Evolutionary conservation across 2,113 vertebrate genomes (phyloP).

Genomic region (Apodemus sylvaticus): DNA sequence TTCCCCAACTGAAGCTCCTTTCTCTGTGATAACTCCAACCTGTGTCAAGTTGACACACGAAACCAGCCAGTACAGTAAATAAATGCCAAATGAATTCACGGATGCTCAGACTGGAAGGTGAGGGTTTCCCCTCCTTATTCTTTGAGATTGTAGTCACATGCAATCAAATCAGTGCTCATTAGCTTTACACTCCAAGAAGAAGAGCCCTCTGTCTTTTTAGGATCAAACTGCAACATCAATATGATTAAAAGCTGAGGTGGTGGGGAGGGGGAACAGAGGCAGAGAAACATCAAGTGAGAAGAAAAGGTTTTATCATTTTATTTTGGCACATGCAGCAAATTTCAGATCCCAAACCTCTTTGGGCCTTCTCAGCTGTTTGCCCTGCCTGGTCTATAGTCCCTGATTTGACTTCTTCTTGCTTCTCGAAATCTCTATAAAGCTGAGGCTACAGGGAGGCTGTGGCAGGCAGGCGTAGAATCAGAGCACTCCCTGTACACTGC

Average conservation of each 20-base stretch:
- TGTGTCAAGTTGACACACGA: no score
- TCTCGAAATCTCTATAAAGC: neutral
- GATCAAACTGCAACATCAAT: neutral
- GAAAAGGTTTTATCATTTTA: neutral
- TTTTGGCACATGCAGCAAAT: constrained; percentile 23
- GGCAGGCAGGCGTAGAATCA: neutral
- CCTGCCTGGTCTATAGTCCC: neutral
- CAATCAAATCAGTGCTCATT: neutral
- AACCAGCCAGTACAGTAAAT: no score
- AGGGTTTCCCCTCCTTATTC: neutral
- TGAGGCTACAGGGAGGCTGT: neutral
- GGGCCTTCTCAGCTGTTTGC: neutral
- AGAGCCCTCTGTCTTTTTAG: neutral
- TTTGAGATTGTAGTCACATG: neutral
- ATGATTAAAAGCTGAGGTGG: neutral
- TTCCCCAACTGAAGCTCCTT: no score
- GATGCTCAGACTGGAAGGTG: neutral
- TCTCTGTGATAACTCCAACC: no score
- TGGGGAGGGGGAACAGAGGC: neutral
- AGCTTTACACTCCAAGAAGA: neutral
- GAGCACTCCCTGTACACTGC: neutral
- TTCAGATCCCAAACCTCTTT: neutral
- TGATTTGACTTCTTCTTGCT: neutral
- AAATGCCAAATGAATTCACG: neutral
- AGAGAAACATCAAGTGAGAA: neutral